Evolutionary conservation across 2,113 vertebrate species (phyloP).

Genomic region (Salvelinus alpinus): DNA sequence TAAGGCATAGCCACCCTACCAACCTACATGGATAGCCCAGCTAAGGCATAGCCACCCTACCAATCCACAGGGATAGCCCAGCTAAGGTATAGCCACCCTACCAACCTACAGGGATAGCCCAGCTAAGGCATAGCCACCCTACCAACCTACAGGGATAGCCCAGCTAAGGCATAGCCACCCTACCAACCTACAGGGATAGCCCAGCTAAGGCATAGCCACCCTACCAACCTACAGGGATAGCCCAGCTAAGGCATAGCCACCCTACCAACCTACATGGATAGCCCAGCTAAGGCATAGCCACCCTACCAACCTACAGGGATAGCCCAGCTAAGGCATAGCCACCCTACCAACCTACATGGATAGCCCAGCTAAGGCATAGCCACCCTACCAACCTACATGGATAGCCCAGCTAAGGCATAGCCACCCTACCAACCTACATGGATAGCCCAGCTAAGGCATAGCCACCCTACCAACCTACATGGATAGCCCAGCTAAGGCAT

Average conservation of each 20-base stretch:
- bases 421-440: neutral
- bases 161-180: neutral
- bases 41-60: neutral
- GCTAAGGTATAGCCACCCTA: no score
- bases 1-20: neutral
- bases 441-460: no score
- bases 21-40: neutral
- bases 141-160: neutral
- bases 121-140: no score
- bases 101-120: no score
- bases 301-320: neutral
- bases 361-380: no score
- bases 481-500: no score
- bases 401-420: no score
- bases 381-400: neutral
- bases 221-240: no score
- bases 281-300: neutral
- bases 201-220: no score
- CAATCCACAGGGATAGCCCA: neutral
- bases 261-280: neutral
- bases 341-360: no score
- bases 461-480: neutral
- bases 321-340: neutral
- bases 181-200: neutral
- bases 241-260: no score